Percentiles rank a stretch among this genome's conserved stretches.
Evolutionary conservation across 1,140 invertebrate genomes (phyloP).

Genomic region (Dermatophagoides farinae): DNA sequence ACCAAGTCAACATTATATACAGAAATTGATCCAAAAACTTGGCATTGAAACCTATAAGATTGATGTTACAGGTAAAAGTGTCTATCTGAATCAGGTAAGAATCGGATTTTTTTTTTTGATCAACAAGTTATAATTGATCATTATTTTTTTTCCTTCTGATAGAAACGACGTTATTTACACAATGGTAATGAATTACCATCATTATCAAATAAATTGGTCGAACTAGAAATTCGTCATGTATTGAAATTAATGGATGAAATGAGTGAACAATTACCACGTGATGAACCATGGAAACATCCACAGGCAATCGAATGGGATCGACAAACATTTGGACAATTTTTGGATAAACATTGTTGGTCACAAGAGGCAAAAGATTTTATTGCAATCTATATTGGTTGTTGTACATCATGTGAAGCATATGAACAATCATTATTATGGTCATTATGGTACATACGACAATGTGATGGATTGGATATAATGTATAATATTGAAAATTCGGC

Average conservation of each 20-base stretch:
- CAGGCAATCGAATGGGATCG: constrained; percentile 27
- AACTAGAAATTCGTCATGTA: constrained; percentile 18
- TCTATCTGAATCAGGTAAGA: constrained; percentile 14
- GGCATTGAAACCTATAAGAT: constrained; percentile 24
- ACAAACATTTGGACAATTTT: constrained; percentile 25
- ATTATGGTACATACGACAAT: constrained; percentile 25
- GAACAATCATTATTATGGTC: constrained; percentile 26
- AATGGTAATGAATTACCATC: not conserved
- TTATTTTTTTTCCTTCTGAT: not conserved
- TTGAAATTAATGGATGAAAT: constrained; percentile 20
- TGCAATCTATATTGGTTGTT: constrained; percentile 16
- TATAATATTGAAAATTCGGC: constrained; percentile 24
- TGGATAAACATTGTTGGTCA: constrained; percentile 25
- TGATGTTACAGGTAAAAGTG: constrained; percentile 17
- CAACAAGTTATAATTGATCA: too few species aligned
- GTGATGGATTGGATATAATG: constrained; percentile 23
- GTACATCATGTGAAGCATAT: constrained; percentile 24
- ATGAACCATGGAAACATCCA: constrained; percentile 26
- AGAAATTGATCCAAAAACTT: constrained; percentile 24
- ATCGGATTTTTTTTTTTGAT: too few species aligned
- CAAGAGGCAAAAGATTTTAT: constrained; percentile 20
- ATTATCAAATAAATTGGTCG: not conserved
- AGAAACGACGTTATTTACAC: constrained; percentile 7
- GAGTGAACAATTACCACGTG: constrained; percentile 23
- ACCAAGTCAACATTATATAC: constrained; percentile 20